These are phyloP conservation scores for Platysternon megacephalum DNA, from an alignment of 2,113 vertebrate genomes.

Conservation along the genomic window DNA sequence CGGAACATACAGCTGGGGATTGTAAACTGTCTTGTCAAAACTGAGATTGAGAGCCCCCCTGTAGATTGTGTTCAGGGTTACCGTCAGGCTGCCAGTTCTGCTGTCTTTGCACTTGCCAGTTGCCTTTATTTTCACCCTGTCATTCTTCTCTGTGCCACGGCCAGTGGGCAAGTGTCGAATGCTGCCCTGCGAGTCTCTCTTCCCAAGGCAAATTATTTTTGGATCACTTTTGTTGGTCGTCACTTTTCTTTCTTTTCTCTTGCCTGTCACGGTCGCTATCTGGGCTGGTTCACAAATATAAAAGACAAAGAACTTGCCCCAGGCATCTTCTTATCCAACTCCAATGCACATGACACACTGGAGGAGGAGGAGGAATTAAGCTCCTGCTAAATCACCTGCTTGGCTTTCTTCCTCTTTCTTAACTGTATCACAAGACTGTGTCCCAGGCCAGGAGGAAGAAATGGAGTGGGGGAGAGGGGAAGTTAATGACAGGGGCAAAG, in stretches of 20 bases:
- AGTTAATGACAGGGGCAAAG: background rate
- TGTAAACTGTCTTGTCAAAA: background rate
- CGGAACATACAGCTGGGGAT: background rate
- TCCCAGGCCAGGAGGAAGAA: background rate
- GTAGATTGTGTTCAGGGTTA: background rate
- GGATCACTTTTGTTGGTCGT: background rate
- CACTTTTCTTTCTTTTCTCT: background rate
- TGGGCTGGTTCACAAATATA: background rate
- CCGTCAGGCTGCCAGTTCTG: background rate
- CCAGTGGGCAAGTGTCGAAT: background rate
- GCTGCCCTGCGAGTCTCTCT: background rate
- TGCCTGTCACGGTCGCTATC: background rate
- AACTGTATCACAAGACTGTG: background rate
- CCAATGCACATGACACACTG: fast-evolving
- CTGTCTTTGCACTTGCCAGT: background rate
- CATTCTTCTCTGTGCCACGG: background rate
- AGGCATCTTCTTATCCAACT: background rate
- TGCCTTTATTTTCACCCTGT: background rate
- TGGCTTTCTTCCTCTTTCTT: background rate
- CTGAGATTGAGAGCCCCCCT: background rate
- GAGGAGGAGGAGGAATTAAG: background rate
- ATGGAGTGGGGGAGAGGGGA: background rate
- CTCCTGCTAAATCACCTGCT: background rate
- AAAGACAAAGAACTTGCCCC: background rate
- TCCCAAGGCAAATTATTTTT: background rate